Percentiles rank a stretch among this genome's conserved stretches.
phyloP scores from a whole-genome alignment of 2,797 vertebrate genomes.

The Acrocephalus scirpaceus region DNA sequence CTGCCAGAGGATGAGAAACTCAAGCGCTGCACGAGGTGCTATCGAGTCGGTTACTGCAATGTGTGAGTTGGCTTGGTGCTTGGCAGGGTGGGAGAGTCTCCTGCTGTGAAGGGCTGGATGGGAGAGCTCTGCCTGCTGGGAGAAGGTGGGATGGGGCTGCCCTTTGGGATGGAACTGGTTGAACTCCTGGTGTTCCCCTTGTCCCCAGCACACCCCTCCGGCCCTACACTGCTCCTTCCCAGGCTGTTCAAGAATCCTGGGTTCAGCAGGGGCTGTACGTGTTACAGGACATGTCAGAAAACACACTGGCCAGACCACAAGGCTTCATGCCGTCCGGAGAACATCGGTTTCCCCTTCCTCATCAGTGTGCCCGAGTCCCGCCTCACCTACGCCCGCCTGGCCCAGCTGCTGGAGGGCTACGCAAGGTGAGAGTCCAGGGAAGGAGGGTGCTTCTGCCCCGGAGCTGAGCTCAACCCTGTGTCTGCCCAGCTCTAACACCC shows the following conservation, averaged over 20 bases:
- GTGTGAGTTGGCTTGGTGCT: slow-evolving; percentile 83
- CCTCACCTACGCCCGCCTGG: slow-evolving; percentile 88
- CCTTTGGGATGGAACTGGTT: neutral
- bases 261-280: neutral
- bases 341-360: slow-evolving; percentile 93
- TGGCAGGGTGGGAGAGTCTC: neutral
- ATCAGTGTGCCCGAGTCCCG: slow-evolving; percentile 93
- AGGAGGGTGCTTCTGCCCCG: rapidly evolving
- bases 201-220: neutral
- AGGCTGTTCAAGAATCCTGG: rapidly evolving
- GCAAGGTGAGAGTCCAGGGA: slow-evolving; percentile 83
- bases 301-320: slow-evolving; percentile 95
- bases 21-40: slow-evolving; percentile 95
- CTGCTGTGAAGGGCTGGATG: neutral
- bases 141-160: neutral
- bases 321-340: slow-evolving; percentile 89
- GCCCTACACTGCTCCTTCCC: neutral
- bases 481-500: neutral
- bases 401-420: slow-evolving; percentile 93
- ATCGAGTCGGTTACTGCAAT: slow-evolving; percentile 97
- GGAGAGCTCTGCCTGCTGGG: neutral
- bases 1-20: slow-evolving; percentile 93
- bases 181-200: rapidly evolving
- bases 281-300: slow-evolving; percentile 88
- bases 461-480: neutral